These are phyloP conservation scores for Zygothrica quintamaculata DNA, from an alignment of 2,888 invertebrate genomes.

Conservation along the genomic window DNA sequence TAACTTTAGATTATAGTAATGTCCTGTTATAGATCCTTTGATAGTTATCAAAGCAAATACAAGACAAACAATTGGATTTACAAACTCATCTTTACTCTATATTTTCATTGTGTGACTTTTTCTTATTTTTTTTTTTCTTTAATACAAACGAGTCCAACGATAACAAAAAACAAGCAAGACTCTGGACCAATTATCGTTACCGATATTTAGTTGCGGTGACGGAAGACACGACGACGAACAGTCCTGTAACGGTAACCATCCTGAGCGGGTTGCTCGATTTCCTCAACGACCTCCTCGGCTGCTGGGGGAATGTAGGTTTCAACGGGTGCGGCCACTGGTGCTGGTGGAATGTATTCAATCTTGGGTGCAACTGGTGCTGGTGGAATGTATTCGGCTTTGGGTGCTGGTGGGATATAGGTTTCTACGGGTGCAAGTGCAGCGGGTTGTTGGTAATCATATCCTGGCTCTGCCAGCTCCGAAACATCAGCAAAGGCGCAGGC, in stretches of 20 bases:
- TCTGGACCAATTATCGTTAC: neutral
- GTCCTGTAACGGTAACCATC: constrained; percentile 69
- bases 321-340: constrained; percentile 33
- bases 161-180: constrained; percentile 63
- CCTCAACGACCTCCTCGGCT: constrained; percentile 44
- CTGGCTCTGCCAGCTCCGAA: constrained; percentile 60
- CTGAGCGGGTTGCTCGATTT: constrained; percentile 67
- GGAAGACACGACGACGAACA: constrained; percentile 71
- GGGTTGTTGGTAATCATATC: constrained; percentile 66
- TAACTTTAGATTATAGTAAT: neutral
- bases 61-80: constrained; percentile 39
- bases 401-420: constrained; percentile 47
- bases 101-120: constrained; percentile 35
- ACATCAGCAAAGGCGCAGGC: constrained; percentile 72
- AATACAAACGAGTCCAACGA: constrained; percentile 41
- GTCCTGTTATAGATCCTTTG: constrained; percentile 64
- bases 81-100: constrained; percentile 20
- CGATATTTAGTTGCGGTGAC: constrained; percentile 57
- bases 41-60: constrained; percentile 55
- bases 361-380: constrained; percentile 58
- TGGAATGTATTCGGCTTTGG: constrained; percentile 49
- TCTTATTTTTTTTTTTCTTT: too few relatives aligned
- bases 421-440: constrained; percentile 62
- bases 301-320: constrained; percentile 55
- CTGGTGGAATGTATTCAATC: constrained; percentile 58